These are phyloP conservation scores for Ahaetulla prasina DNA, from an alignment of 2,113 vertebrate genomes.

Conservation along the genomic window DNA sequence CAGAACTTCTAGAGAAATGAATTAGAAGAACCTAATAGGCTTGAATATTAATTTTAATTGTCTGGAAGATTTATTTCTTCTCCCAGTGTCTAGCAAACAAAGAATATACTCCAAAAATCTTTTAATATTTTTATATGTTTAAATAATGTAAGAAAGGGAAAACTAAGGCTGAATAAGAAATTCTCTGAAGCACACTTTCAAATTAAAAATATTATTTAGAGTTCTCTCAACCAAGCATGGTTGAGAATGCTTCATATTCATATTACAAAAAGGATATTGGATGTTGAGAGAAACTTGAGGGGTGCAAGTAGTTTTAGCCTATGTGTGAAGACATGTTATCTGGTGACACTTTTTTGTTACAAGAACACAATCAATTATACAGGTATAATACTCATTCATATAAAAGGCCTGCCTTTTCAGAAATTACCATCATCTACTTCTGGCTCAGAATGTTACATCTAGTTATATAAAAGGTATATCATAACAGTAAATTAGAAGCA, in stretches of 20 bases:
- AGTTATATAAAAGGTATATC: not conserved
- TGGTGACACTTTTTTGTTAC: not conserved
- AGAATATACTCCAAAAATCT: constrained; percentile 22
- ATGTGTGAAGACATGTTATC: not conserved
- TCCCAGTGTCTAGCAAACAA: constrained; percentile 31
- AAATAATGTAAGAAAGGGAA: constrained; percentile 22
- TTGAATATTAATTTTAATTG: constrained; percentile 4
- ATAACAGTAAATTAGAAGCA: not conserved
- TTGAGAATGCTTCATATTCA: not conserved
- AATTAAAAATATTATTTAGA: not conserved
- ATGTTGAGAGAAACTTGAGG: not conserved
- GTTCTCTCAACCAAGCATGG: not conserved
- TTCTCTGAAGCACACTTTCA: not conserved
- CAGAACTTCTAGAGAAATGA: constrained; percentile 8
- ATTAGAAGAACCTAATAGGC: not conserved
- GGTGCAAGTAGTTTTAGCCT: not conserved
- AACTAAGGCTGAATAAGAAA: constrained; percentile 16
- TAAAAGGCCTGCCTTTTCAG: not conserved
- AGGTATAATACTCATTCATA: not conserved
- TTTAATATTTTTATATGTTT: constrained; percentile 27
- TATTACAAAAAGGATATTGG: not conserved
- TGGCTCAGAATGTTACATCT: not conserved
- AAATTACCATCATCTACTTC: not conserved
- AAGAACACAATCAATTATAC: not conserved
- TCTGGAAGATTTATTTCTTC: constrained; percentile 37